Evolutionary conservation across 2,888 invertebrate species (phyloP), one percentile per base, ranked within the genome.

Genomic region (Caenorhabditis sp.): DNA sequence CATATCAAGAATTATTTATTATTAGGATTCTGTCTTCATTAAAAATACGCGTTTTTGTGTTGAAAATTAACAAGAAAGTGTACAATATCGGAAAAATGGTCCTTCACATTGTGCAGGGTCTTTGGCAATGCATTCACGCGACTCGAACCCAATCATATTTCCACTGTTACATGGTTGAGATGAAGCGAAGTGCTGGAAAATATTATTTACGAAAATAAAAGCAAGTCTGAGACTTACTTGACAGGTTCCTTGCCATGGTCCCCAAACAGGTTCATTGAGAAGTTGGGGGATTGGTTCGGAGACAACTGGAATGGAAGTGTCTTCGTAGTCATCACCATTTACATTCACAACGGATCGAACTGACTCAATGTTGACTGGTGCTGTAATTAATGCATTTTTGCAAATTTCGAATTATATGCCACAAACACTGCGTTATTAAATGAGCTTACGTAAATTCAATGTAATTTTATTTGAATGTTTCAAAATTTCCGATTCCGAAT

Each of bases 51-150:
- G 27, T 57, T 26, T n/a, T 26, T 6, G 14, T 12, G 14, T 17
- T 43, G 3, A 43, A 21, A 53, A 53, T 43, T 67, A 79, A 62
- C 77, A 79, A 14, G 53, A 21, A 12, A 86, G 68, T 10, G 82
- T 83, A 68, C 86, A 86, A 62, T 86, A 86, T 31, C 86, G 64
- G 81, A 87, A 88, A 81, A 86, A 87, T 19, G 87, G 88, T 26
- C 88, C 87, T 59, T 82, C 83, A 63, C 87, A 87, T 57, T 78
- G 66, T 14, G 78, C 65, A 5, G 87, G 85, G 61, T 84, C 83
- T 62, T 84, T 85, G 24, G 87, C 88, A 26, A 86, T 77, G 66
- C 87, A 87, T 74, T 85, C 85, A 19, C 87, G 82, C 12, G 86
- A 82, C 65, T 88, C 86, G 68, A 88, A 87, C 14, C 87, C 87